These are phyloP conservation scores for Gallinago undulata DNA, from an alignment of 2,113 vertebrate genomes.

Conservation along the genomic window DNA sequence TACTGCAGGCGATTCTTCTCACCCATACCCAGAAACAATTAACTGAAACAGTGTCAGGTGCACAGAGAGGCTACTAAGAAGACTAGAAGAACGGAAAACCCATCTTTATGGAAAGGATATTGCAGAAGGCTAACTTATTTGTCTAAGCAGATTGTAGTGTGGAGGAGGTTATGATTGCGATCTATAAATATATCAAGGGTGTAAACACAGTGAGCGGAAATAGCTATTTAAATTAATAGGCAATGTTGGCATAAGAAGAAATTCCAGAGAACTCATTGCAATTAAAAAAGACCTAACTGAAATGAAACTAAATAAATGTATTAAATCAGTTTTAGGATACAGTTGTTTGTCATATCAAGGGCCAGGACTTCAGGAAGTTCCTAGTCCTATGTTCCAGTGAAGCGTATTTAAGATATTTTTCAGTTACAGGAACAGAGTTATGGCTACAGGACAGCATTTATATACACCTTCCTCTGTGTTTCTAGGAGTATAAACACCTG, in stretches of 20 bases:
- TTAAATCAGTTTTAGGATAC: neutral
- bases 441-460: neutral
- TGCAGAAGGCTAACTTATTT: neutral
- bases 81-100: neutral
- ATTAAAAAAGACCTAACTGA: neutral
- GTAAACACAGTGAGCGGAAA: slow-evolving; percentile 16
- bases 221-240: slow-evolving; percentile 20
- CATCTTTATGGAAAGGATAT: neutral
- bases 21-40: neutral
- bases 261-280: neutral
- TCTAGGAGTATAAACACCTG: neutral
- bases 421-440: neutral
- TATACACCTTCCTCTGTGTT: neutral
- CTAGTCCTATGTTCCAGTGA: neutral
- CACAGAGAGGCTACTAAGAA: neutral
- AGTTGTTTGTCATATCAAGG: neutral
- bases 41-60: neutral
- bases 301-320: neutral
- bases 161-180: neutral
- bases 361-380: neutral
- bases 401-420: neutral
- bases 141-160: neutral
- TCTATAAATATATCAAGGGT: neutral
- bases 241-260: neutral
- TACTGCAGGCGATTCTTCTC: neutral